Evolutionary conservation across 2,797 vertebrate species (phyloP), one percentile per base, ranked within the genome.

Genomic region (Rachycentron canadum): DNA sequence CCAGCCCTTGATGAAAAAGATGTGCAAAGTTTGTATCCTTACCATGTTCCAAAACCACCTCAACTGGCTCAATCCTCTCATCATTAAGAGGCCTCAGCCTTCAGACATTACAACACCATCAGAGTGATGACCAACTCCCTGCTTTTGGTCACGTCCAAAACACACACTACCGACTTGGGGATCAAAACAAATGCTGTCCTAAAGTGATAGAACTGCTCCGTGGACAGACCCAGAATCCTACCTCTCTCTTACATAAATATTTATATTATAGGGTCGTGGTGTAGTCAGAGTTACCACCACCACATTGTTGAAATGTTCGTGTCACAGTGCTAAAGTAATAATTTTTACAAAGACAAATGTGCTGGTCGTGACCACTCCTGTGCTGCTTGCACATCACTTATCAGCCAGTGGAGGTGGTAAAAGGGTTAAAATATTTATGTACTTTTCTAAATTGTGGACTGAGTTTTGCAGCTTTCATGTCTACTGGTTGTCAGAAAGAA

Each of bases 61-160:
- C 36, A 49, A 66, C 59, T 52, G 73, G 23, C 73, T 71, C 65
- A 21, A 26, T 78, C 64, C 30, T 65, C 61, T 79, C 77, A 73
- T 67, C 52, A 26, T 73, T 65, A 55, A 43, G 21, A 73, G 61
- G 73, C 75, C 45, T 41, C 77, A 65, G 78, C 71, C 53, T n/a
- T 76, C 3, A 8, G 61, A 70, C 78, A 69, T 82, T 76, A 61
- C 41, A 47, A 75, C 58, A 34, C 74, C 68, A 62, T 58, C 38
- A 58, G 34, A 73, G 61, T 73, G 66, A 85, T 21, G 49, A 50
- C 77, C 71, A 71, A 53, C 78, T 66, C 70, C 63, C 56, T 63
- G 57, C 30, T 69, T 75, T 86, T 17, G 26, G 82, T 84, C 78
- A 82, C 62, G 70, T 78, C 49, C 78, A 76, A 76, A 83, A 67